Evolutionary conservation across 2,797 vertebrate species (phyloP), one percentile per base, ranked within the genome.

Genomic region (Artibeus jamaicensis): DNA sequence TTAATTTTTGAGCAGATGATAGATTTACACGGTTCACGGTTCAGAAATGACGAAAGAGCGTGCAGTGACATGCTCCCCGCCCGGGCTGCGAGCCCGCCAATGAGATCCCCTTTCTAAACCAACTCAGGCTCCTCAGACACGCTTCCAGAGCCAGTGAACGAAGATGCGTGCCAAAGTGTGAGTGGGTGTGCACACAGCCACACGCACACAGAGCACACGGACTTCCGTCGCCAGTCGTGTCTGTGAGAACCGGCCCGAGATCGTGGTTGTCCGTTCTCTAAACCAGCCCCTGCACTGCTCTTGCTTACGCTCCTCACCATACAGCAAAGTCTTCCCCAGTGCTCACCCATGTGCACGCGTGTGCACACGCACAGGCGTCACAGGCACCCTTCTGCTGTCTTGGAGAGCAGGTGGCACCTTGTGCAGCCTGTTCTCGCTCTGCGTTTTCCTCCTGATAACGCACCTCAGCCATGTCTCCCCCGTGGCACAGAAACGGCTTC

Each of bases 101-200:
- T 4, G 32, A 44, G 46, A 53, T 10, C 50, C 16, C 29, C 73
- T 39, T 34, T n/a, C 50, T 26, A 12, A 84, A 62, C 29, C 67
- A 34, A 9, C 62, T 21, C n/a, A 24, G n/a, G n/a, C 21, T 37
- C 16, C 24, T 46, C 7, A 2, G 37, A 57, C 37, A 2, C 6
- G 29, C 32, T n/a, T 76, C 48, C 24, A 26, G 59, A 65, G 67
- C 48, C 42, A n/a, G 32, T 26, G 16, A 0, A 5, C 1, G 1
- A 0, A 26, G 12, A 7, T 5, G 1, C 5, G 11, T 18, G 59
- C 18, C 44, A 9, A 29, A 57, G 9, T 12, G 32, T 1, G 22
- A 1, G 24, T 2, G 15, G 21, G 3, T 5, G 1, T 0, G 4
- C 19, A 9, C n/a, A 26, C 19, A 29, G 7, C 39, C 21, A 15